Percentiles rank a stretch among this genome's conserved stretches.
Evolutionary conservation across 92 coral and sea anemone species (phyloP).

Genomic region (Actinernus sp.): DNA sequence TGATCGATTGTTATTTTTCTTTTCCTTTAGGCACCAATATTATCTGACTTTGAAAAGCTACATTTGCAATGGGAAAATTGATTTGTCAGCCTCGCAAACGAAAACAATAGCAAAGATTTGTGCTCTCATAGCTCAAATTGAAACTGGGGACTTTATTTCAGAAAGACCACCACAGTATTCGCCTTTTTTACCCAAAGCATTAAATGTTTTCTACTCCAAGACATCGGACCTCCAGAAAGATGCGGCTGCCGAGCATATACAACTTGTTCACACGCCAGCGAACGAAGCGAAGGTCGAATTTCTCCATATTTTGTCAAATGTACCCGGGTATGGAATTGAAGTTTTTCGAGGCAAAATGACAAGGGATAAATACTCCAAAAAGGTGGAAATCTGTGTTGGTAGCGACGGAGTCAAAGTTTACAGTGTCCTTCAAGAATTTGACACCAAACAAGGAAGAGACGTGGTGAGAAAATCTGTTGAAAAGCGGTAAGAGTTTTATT

Average conservation of each 20-base stretch:
- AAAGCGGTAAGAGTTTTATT: conserved; percentile 70
- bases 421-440: conserved; percentile 85
- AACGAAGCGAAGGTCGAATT: conserved; percentile 87
- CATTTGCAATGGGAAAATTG: conserved; percentile 82
- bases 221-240: conserved; percentile 94
- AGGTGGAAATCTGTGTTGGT: conserved; percentile 90
- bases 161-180: conserved; percentile 88
- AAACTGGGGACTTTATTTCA: conserved; percentile 83
- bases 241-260: conserved; percentile 88
- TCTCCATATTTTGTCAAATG: conserved; percentile 74
- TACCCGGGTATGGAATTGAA: conserved; percentile 95
- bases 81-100: conserved; percentile 84
- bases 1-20: neutral
- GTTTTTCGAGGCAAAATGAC: conserved; percentile 84
- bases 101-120: conserved; percentile 88
- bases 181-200: conserved; percentile 74
- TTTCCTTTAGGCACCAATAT: conserved; percentile 85
- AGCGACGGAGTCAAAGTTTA: conserved; percentile 89
- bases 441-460: conserved; percentile 87
- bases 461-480: conserved; percentile 84
- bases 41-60: conserved; percentile 89
- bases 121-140: conserved; percentile 92
- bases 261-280: conserved; percentile 62
- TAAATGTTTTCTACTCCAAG: conserved; percentile 75
- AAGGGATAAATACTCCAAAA: conserved; percentile 79